phyloP scores from a whole-genome alignment of 2,888 invertebrate species.

The Unio pictorum region DNA sequence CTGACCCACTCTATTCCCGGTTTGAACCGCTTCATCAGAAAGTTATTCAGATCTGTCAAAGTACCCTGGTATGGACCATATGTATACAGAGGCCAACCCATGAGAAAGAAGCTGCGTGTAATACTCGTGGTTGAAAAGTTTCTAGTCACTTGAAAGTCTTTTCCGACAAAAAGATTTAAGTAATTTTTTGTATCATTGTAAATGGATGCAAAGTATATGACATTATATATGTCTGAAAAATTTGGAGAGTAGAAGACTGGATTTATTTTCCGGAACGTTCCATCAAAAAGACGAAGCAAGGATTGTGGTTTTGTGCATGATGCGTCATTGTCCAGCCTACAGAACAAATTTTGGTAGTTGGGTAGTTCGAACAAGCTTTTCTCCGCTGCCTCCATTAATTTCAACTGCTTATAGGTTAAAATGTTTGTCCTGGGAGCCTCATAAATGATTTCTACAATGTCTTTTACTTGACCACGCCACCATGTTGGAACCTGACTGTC shows the following conservation, averaged over 20 bases:
- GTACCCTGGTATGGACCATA: conserved; percentile 14
- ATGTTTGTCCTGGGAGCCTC: conserved; percentile 31
- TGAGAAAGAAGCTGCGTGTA: conserved; percentile 31
- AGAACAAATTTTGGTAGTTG: conserved; percentile 28
- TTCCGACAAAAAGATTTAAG: conserved; percentile 32
- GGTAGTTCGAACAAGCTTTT: conserved; percentile 24
- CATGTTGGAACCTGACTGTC: conserved; percentile 25
- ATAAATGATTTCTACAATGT: conserved; percentile 39
- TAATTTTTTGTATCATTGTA: conserved; percentile 42
- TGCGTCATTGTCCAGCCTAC: conserved; percentile 19
- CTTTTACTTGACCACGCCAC: conserved; percentile 31
- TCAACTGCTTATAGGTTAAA: conserved; percentile 23
- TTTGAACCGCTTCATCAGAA: conserved; percentile 28
- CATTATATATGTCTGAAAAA: conserved; percentile 26
- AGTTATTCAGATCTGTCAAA: conserved; percentile 16
- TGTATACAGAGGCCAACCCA: conserved; percentile 41
- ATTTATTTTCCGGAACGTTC: conserved; percentile 36
- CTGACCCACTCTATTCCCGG: conserved; percentile 34
- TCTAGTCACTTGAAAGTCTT: conserved; percentile 17
- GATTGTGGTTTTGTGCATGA: conserved; percentile 40
- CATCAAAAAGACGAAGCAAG: conserved; percentile 42
- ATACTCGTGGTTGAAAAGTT: conserved; percentile 16
- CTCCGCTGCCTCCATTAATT: conserved; percentile 27
- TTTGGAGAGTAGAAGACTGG: conserved; percentile 22
- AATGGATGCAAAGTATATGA: conserved; percentile 35